Evolutionary conservation across 2,888 invertebrate genomes (phyloP), one percentile per base, ranked within the genome.

Genomic region (Athripsodes cinereus): DNA sequence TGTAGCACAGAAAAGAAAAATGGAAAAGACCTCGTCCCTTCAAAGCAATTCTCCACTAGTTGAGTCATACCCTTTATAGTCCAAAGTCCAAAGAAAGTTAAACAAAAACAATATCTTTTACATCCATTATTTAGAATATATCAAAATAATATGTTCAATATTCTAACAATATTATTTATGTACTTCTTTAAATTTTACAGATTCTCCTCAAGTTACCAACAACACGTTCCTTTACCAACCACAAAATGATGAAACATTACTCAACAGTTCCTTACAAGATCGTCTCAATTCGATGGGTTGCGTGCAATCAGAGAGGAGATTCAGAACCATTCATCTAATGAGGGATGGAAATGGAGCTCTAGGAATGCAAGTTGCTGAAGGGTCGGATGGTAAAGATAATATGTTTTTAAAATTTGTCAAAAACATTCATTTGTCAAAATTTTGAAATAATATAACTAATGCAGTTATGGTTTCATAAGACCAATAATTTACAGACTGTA

Each of bases 331-430:
- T 6, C 73, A 75, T 18, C 68, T 89, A 59, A 75, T 81, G 65
- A 80, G 86, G 67, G 84, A 86, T 67, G 68, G 74, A 55, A 79
- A 78, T 64, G 87, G 86, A 58, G 84, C 86, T 64, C 74, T 88
- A 53, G 88, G 88, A 2, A 73, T 88, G 60, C 87, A 88, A 74
- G 87, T 88, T 20, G 86, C 86, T 1, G 87, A 88, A 69, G 88
- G 88, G 20, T 85, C 85, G 48, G 86, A 88, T 70, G 87, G 84
- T 11, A 16, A n/a, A n/a, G n/a, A n/a, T n/a, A n/a, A n/a, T n/a
- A n/a, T n/a, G n/a, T n/a, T n/a, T n/a, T n/a, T n/a, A n/a, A n/a
- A n/a, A n/a, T n/a, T n/a, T n/a, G n/a, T n/a, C n/a, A n/a, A n/a
- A n/a, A n/a, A n/a, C n/a, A n/a, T n/a, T n/a, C n/a, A n/a, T n/a